A percentile compares a stretch with the other conserved stretches of the same genome.
These are phyloP conservation scores for Scaptomyza pallida DNA, from an alignment of 1,140 invertebrate genomes.

Conservation along the genomic window DNA sequence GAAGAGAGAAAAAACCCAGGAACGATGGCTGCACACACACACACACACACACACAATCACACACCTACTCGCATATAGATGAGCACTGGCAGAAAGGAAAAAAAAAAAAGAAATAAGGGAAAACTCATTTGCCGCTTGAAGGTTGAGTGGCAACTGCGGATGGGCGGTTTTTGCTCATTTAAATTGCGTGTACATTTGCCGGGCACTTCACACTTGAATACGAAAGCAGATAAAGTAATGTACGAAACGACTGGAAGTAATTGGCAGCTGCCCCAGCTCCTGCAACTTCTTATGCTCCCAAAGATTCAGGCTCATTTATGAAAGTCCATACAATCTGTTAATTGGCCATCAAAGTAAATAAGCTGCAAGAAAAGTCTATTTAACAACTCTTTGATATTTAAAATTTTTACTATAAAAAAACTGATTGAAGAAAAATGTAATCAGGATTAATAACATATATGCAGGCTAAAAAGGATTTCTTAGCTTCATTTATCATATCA, in stretches of 20 bases:
- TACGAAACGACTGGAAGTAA: conserved; percentile 70
- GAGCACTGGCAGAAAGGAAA: conserved; percentile 24
- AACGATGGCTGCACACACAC: conserved; percentile 1
- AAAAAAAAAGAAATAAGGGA: conserved; percentile 43
- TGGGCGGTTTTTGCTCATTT: conserved; percentile 63
- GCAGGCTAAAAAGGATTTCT: too few relatives aligned
- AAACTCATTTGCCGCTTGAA: conserved; percentile 73
- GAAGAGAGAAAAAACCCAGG: not conserved
- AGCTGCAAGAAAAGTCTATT: not conserved
- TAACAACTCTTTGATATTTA: not conserved
- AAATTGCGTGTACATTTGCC: conserved; percentile 80
- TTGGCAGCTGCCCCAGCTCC: conserved; percentile 56
- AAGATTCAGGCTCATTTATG: conserved; percentile 5
- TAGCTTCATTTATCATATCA: too few relatives aligned
- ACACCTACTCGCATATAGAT: conserved; percentile 30
- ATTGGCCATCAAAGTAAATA: conserved; percentile 28
- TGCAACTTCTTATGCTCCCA: too few relatives aligned
- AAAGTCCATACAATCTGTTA: conserved; percentile 15
- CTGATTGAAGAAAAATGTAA: too few relatives aligned
- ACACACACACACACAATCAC: conserved; percentile 30
- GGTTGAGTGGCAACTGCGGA: conserved; percentile 40
- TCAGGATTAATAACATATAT: too few relatives aligned
- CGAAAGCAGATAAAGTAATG: conserved; percentile 81
- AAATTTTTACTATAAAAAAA: too few relatives aligned
- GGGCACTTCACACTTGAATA: conserved; percentile 80